Base-by-base conservation (phyloP, 1,140 invertebrate species). In the Augochlora pura region DNA sequence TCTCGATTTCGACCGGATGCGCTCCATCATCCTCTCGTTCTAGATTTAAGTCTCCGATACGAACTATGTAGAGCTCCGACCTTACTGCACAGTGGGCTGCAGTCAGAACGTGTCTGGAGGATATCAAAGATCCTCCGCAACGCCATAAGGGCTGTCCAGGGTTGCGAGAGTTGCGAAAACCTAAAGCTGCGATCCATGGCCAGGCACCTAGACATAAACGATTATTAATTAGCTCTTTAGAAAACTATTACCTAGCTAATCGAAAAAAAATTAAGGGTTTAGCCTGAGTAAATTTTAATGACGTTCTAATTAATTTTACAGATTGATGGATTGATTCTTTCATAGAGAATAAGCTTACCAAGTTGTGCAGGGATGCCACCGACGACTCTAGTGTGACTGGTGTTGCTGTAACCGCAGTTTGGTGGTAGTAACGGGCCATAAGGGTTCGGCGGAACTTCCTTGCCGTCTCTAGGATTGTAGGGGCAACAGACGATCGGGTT, bases 41-140 rank as follows among this genome's bases (percentile, higher is more conserved):
- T 1, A 97, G 86, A 90, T 97, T 94, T 81, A 97, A 94, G 65
- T 97, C 97, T 3, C 97, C 97, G 0, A 97, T 86, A 65, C 96
- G 93, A 0, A 95, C 95, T 0, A 95, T 23, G 82, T 93, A 95
- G 90, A 96, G 88, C 75, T 94, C 94, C 14, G 91, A 75, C 59
- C 94, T 90, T 49, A 94, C 91, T 21, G 95, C 94, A 89, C 97
- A 98, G 90, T 98, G 97, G 0, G 96, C 97, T 0, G 97, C 97
- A 0, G 97, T 98, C 49, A 98, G 90, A 0, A 98, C 94, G 93
- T 97, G 97, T 38, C 93, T 90, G 2, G 94, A 91, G 0, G 95
- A 95, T 21, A 98, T 95, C 54, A 98, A 91, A 0, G 96, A 97
- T 0, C 97, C 97, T 0, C 97, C 97, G 88, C 97, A 98, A 52